Evolutionary conservation across 2,797 vertebrate species (phyloP), one percentile per base, ranked within the genome.

Genomic region (Merluccius polli): DNA sequence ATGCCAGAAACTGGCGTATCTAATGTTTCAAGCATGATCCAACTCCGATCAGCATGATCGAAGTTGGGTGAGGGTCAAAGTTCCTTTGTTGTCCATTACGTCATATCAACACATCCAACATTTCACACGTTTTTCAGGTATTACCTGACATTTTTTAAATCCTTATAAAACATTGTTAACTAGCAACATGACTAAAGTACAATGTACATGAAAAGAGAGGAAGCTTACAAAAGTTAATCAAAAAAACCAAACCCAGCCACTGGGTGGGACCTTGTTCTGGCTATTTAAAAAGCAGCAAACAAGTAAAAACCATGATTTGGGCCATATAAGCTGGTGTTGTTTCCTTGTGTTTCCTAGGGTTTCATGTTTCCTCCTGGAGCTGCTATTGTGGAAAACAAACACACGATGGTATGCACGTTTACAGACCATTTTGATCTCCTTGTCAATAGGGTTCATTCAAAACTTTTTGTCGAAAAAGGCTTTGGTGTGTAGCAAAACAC

Each of bases 281-380:
- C 77, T 70, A 79, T 84, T 59, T 81, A 83, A 85, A 83, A 31
- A 35, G 63, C 75, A 77, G 79, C 75, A 85, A 79, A 80, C 38
- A 74, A 80, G 75, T 77, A 59, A 86, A 81, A 83, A 73, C 76
- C 70, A 35, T 76, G 78, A 77, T 74, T 77, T 79, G 84, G 33
- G 80, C 36, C 72, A 73, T 36, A 11, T 70, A 82, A 79, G 78
- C 83, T 76, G 84, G 78, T 77, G 72, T 75, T 73, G 65, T 41
- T n/a, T n/a, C n/a, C n/a, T n/a, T n/a, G n/a, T n/a, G n/a, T n/a
- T n/a, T n/a, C n/a, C n/a, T n/a, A n/a, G n/a, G n/a, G n/a, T n/a
- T n/a, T n/a, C n/a, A 12, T 38, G 27, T 44, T 48, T 48, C 65
- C 67, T 52, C 18, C 78, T 44, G 75, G 48, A 59, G 71, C 12